Conservation (phyloP, 37 sponge, comb jelly and placozoan genomes). For the Diacarnus erythraeanus region DNA sequence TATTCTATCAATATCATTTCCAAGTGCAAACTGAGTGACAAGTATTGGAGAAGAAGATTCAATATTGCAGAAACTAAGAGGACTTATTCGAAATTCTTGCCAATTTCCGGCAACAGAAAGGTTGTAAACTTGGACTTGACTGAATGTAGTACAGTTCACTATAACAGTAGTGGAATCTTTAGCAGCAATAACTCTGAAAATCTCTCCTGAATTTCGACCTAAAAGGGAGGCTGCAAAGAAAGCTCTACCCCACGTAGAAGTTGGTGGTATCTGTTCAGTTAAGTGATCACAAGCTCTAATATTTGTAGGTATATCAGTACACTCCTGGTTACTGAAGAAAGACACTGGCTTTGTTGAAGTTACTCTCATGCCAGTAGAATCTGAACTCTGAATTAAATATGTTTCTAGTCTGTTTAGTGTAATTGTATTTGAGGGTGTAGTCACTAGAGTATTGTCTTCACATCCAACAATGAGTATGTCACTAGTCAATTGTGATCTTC, state of each 20-base stretch:
- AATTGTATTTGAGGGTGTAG: slow-evolving; percentile 16
- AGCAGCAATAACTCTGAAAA: slow-evolving; percentile 40
- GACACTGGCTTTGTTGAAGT: slow-evolving; percentile 31
- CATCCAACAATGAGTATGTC: slow-evolving; percentile 27
- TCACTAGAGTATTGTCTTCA: slow-evolving; percentile 57
- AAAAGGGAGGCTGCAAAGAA: slow-evolving; percentile 39
- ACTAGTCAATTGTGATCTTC: background rate
- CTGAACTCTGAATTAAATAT: slow-evolving; percentile 1
- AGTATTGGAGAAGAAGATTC: slow-evolving; percentile 44
- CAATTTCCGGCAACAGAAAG: slow-evolving; percentile 9
- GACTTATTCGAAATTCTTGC: slow-evolving; percentile 3
- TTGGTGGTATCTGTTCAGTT: slow-evolving; percentile 59
- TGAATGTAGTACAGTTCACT: slow-evolving; percentile 9
- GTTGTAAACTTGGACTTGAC: background rate
- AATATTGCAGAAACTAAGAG: slow-evolving; percentile 21
- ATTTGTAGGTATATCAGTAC: slow-evolving; percentile 16
- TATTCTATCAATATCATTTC: slow-evolving; percentile 1
- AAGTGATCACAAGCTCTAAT: slow-evolving; percentile 46
- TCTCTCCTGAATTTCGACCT: slow-evolving; percentile 15
- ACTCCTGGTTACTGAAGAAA: slow-evolving; percentile 30
- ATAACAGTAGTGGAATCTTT: slow-evolving; percentile 28
- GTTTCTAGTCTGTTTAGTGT: slow-evolving; percentile 19
- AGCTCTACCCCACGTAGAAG: slow-evolving; percentile 56
- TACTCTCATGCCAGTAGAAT: slow-evolving; percentile 38
- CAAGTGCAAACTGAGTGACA: slow-evolving; percentile 36